Evolutionary conservation across 2,888 invertebrate species (phyloP).

Genomic region (Drosophila affinis): DNA sequence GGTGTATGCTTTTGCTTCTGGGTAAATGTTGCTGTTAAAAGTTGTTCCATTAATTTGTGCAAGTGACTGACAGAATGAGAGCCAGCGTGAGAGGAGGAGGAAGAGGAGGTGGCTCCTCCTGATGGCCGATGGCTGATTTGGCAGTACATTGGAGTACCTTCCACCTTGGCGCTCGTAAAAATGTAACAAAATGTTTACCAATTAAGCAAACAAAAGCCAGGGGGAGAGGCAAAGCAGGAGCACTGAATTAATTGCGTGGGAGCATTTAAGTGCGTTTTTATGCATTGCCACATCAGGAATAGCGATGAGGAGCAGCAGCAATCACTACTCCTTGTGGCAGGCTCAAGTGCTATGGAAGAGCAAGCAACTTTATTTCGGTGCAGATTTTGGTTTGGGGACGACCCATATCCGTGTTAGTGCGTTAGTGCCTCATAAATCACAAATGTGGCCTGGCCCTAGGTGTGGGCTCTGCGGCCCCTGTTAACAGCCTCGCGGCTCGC

Average conservation of each 20-base stretch:
- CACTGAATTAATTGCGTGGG: constrained; percentile 77
- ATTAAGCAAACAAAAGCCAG: constrained; percentile 75
- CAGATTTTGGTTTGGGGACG: constrained; percentile 50
- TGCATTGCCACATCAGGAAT: constrained; percentile 65
- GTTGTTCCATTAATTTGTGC: constrained; percentile 54
- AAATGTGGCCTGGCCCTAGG: constrained; percentile 44
- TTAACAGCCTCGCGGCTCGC: constrained; percentile 51
- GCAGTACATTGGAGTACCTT: constrained; percentile 42
- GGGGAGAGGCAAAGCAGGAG: background rate
- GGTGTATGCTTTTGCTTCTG: constrained; percentile 16
- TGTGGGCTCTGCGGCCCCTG: constrained; percentile 66
- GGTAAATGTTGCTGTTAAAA: constrained; percentile 43
- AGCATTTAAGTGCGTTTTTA: constrained; percentile 77
- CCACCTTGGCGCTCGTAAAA: constrained; percentile 73
- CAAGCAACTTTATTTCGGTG: constrained; percentile 53
- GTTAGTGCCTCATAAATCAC: constrained; percentile 64
- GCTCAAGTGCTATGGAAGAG: constrained; percentile 17
- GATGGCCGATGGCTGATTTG: constrained; percentile 39
- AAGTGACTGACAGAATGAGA: background rate
- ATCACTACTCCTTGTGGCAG: background rate
- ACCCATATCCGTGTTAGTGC: constrained; percentile 25
- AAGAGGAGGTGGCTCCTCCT: background rate
- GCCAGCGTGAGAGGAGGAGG: background rate
- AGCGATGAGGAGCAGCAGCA: constrained; percentile 5
- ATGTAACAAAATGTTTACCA: constrained; percentile 79